These are phyloP conservation scores for Mactra quadrangularis DNA, from an alignment of 1,140 invertebrate genomes.

Conservation along the genomic window DNA sequence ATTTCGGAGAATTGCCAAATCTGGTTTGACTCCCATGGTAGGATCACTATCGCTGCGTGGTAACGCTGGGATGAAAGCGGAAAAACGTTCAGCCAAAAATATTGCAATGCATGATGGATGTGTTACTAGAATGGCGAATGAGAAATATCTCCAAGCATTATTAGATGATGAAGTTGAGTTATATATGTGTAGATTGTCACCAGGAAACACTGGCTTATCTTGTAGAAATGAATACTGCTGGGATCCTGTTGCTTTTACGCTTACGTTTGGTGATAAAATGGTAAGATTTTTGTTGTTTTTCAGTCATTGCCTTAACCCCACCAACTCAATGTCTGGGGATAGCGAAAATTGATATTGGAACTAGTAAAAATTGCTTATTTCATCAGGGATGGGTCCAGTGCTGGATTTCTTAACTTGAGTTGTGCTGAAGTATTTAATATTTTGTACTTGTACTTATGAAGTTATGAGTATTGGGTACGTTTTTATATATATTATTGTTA, in stretches of 20 bases:
- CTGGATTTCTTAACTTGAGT: too few relatives aligned
- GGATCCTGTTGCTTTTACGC: constrained; percentile 34
- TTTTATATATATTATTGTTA: too few relatives aligned
- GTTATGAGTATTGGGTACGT: too few relatives aligned
- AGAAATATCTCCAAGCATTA: constrained; percentile 26
- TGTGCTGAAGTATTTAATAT: too few relatives aligned
- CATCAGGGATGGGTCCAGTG: too few relatives aligned
- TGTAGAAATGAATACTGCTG: constrained; percentile 15
- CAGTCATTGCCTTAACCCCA: too few relatives aligned
- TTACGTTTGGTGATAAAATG: constrained; percentile 41
- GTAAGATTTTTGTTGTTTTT: constrained; percentile 17
- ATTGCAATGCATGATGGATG: not conserved
- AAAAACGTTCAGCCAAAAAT: not conserved
- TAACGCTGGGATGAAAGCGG: constrained; percentile 21
- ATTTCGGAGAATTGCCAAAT: constrained; percentile 4
- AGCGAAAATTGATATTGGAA: too few relatives aligned
- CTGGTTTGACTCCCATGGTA: constrained; percentile 21
- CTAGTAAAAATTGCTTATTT: too few relatives aligned
- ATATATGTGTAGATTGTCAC: constrained; percentile 21
- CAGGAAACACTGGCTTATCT: not conserved
- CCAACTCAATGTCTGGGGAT: too few relatives aligned
- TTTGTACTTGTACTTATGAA: too few relatives aligned
- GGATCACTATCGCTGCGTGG: constrained; percentile 41
- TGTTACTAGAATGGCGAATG: constrained; percentile 14
- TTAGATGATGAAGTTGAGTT: constrained; percentile 41